phyloP scores from a whole-genome alignment of 2,888 invertebrate genomes.

The Zaprionus lineosus region DNA sequence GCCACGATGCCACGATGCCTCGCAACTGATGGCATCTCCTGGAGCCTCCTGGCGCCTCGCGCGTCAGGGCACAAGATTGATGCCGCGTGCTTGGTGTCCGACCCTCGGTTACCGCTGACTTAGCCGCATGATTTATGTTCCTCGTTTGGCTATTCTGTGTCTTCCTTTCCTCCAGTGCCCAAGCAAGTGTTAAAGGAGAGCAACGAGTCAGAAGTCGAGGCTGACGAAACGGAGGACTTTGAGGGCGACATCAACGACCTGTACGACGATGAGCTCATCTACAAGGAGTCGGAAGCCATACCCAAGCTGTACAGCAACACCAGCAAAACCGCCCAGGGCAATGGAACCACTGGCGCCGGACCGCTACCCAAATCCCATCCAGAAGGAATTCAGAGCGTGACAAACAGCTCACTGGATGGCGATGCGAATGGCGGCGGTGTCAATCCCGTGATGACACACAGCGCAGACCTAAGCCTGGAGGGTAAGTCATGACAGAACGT shows the following conservation, averaged over 20 bases:
- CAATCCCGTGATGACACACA: slow-evolving; percentile 81
- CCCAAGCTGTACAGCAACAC: slow-evolving; percentile 83
- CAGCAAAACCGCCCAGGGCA: slow-evolving; percentile 62
- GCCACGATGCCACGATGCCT: slow-evolving; percentile 2
- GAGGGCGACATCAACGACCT: slow-evolving; percentile 84
- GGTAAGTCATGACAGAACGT: slow-evolving; percentile 64
- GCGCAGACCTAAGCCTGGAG: slow-evolving; percentile 80
- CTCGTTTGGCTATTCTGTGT: slow-evolving; percentile 39
- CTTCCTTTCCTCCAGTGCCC: slow-evolving; percentile 86
- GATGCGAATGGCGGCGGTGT: slow-evolving; percentile 70
- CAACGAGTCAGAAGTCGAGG: slow-evolving; percentile 90
- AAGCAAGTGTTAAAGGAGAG: slow-evolving; percentile 92
- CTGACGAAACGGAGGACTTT: slow-evolving; percentile 87
- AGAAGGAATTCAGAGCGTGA: slow-evolving; percentile 51
- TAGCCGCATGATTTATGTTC: slow-evolving; percentile 49
- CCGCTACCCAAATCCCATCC: slow-evolving; percentile 32
- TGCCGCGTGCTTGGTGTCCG: slow-evolving; percentile 34
- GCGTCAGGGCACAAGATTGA: slow-evolving; percentile 34
- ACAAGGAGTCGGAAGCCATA: slow-evolving; percentile 85
- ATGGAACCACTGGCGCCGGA: slow-evolving; percentile 45
- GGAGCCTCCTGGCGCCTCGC: slow-evolving; percentile 27
- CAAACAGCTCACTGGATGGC: slow-evolving; percentile 64
- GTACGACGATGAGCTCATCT: slow-evolving; percentile 84
- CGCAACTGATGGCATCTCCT: slow-evolving; percentile 20
- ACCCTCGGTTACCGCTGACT: slow-evolving; percentile 34